phyloP scores from a whole-genome alignment of 2,888 invertebrate genomes.

The Plutella xylostella region DNA sequence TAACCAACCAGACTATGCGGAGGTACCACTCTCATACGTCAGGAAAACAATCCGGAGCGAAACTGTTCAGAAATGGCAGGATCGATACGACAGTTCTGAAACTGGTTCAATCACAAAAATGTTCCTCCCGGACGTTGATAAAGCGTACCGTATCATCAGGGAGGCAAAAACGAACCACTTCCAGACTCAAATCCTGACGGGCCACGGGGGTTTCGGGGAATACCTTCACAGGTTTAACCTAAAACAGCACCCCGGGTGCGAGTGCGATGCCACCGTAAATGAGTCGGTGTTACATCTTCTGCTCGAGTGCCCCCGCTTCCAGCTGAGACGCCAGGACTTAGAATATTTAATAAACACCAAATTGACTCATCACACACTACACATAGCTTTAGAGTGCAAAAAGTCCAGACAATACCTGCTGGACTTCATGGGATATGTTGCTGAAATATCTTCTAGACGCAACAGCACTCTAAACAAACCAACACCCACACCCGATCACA shows the following conservation, averaged over 20 bases:
- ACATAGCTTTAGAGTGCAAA: no score
- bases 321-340: no score
- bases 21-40: slow-evolving; percentile 3
- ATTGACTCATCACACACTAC: no score
- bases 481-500: no score
- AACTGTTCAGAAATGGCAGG: slow-evolving; percentile 5
- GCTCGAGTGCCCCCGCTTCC: neutral
- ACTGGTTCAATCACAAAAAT: slow-evolving; percentile 2
- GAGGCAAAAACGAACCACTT: neutral
- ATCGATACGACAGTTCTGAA: no score
- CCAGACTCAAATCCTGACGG: slow-evolving; percentile 7
- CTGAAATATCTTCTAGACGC: no score
- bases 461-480: no score
- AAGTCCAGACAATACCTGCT: no score
- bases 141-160: neutral
- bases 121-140: slow-evolving; percentile 1
- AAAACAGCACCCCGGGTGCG: slow-evolving; percentile 7
- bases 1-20: slow-evolving; percentile 8
- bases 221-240: slow-evolving; percentile 15
- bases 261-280: neutral
- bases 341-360: no score
- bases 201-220: slow-evolving; percentile 12
- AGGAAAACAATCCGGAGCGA: slow-evolving; percentile 2
- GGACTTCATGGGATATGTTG: no score
- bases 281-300: neutral